Conservation (phyloP, 2,113 vertebrate genomes). For the Saccopteryx bilineata region DNA sequence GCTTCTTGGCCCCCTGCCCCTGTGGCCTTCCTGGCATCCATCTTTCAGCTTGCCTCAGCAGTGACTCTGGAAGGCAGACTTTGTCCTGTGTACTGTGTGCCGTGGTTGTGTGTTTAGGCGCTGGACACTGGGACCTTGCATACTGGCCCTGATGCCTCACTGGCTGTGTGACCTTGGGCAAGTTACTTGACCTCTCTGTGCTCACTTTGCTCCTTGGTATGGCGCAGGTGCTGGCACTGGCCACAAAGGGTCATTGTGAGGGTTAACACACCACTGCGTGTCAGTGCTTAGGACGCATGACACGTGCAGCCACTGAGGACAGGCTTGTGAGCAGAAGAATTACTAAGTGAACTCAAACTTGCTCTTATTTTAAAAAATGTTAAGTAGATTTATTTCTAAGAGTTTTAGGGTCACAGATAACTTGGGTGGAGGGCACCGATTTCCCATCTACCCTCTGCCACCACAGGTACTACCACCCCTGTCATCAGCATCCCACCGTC, state of each 20-base stretch:
- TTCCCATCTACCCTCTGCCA: neutral
- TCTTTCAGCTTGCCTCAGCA: neutral
- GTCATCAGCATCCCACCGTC: accelerated
- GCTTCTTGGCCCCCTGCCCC: neutral
- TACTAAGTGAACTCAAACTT: neutral
- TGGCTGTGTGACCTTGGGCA: neutral
- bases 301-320: neutral
- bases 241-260: neutral
- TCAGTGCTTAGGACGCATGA: neutral
- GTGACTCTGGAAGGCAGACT: neutral
- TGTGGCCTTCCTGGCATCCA: neutral
- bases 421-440: neutral
- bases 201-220: neutral
- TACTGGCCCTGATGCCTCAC: accelerated
- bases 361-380: neutral
- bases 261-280: neutral
- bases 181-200: neutral
- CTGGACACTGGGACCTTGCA: accelerated
- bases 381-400: neutral
- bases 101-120: neutral
- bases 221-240: neutral
- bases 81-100: accelerated
- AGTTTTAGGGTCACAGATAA: neutral
- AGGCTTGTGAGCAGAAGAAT: neutral
- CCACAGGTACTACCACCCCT: neutral